A percentile compares a stretch with the other conserved stretches of the same genome.
phyloP scores from a whole-genome alignment of 2,888 invertebrate species.

The Axea sp. region DNA sequence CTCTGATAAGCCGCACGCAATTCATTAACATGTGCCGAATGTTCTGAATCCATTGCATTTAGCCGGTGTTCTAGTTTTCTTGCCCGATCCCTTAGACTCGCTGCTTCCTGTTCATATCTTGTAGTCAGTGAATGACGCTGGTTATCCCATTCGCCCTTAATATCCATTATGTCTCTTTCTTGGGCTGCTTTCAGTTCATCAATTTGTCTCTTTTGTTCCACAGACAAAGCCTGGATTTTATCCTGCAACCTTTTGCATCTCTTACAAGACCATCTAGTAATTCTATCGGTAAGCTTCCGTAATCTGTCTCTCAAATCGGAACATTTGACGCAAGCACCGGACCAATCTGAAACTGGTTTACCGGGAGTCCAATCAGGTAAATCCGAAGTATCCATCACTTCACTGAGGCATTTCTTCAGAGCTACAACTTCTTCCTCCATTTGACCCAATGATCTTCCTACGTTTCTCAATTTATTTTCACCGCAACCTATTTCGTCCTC shows the following conservation, averaged over 20 bases:
- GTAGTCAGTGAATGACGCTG: conserved; percentile 80
- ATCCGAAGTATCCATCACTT: conserved; percentile 50
- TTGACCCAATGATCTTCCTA: conserved; percentile 73
- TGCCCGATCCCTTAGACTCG: conserved; percentile 84
- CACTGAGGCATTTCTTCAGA: conserved; percentile 70
- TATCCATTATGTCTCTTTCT: conserved; percentile 80
- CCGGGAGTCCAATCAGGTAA: conserved; percentile 63
- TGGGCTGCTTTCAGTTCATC: conserved; percentile 77
- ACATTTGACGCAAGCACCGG: conserved; percentile 82
- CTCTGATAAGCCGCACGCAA: conserved; percentile 87
- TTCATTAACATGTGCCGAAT: conserved; percentile 90
- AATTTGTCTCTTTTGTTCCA: conserved; percentile 77
- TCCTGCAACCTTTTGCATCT: conserved; percentile 80
- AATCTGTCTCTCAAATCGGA: conserved; percentile 81
- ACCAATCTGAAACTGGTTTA: conserved; percentile 75
- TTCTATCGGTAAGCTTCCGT: conserved; percentile 78
- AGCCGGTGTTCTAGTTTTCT: conserved; percentile 86
- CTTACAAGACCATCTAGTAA: conserved; percentile 77
- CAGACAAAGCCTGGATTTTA: conserved; percentile 77
- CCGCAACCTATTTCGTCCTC: conserved; percentile 69
- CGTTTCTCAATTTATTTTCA: conserved; percentile 69
- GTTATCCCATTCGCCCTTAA: conserved; percentile 73
- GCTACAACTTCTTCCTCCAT: conserved; percentile 77
- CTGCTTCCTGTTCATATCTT: conserved; percentile 78
- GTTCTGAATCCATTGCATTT: conserved; percentile 89